Evolutionary conservation across 2,113 vertebrate species (phyloP).

Genomic region (Macrotis lagotis): DNA sequence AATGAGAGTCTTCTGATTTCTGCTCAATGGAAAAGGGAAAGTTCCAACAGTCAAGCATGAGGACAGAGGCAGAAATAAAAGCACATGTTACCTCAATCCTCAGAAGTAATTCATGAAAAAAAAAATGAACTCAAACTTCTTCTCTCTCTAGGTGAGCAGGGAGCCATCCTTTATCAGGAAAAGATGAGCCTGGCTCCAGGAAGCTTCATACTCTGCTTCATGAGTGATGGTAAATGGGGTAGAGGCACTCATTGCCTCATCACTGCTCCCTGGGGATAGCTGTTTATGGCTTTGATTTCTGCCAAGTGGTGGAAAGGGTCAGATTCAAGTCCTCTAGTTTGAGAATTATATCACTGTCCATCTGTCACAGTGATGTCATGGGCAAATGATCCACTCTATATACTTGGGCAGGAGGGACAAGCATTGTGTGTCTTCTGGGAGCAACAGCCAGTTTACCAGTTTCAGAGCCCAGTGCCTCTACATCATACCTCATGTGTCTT

Average conservation of each 20-base stretch:
- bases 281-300: not conserved
- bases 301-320: not conserved
- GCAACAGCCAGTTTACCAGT: not conserved
- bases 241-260: not conserved
- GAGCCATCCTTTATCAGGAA: not conserved
- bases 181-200: not conserved
- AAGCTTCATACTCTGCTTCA: not conserved
- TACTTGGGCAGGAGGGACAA: not conserved
- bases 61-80: not conserved
- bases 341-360: not conserved
- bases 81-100: not conserved
- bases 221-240: not conserved
- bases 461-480: not conserved
- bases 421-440: not conserved
- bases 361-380: not conserved
- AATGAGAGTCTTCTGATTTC: not conserved
- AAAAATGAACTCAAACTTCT: not conserved
- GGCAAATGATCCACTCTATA: not conserved
- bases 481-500: not conserved
- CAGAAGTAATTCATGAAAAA: not conserved
- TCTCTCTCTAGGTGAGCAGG: not conserved
- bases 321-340: not conserved
- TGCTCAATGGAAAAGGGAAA: not conserved
- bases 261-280: not conserved
- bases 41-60: slow-evolving; percentile 17